phyloP scores from a whole-genome alignment of 2,888 invertebrate genomes.

The Tenthredo notha region DNA sequence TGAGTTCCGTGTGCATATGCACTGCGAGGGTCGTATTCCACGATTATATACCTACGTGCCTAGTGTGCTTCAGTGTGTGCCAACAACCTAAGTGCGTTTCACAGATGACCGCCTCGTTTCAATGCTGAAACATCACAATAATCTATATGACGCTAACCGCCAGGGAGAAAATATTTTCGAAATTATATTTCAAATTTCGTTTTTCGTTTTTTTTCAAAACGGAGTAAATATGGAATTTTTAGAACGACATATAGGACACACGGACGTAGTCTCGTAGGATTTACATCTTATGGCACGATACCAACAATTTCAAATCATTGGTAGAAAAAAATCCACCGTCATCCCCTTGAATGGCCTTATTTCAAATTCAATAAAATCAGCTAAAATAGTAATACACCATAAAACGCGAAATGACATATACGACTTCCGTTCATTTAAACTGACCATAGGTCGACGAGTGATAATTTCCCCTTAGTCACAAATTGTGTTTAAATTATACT shows the following conservation, averaged over 20 bases:
- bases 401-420: background rate
- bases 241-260: too few species aligned
- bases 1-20: constrained; percentile 25
- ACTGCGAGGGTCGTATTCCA: constrained; percentile 31
- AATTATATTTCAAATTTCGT: too few species aligned
- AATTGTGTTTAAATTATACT: background rate
- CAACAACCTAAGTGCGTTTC: constrained; percentile 78
- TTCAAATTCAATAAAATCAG: too few species aligned
- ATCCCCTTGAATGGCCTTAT: too few species aligned
- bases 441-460: background rate
- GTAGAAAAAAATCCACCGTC: too few species aligned
- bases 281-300: too few species aligned
- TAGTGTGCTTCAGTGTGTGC: constrained; percentile 67
- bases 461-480: background rate
- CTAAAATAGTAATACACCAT: background rate
- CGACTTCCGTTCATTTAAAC: background rate
- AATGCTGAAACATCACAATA: constrained; percentile 67
- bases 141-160: background rate
- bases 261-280: too few species aligned
- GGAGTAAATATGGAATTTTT: too few species aligned
- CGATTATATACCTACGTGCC: background rate
- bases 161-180: too few species aligned
- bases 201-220: too few species aligned
- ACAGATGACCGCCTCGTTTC: constrained; percentile 76
- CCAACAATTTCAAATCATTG: too few species aligned